Base-by-base conservation (phyloP, 2,797 vertebrate species). In the Sylvia borin region DNA sequence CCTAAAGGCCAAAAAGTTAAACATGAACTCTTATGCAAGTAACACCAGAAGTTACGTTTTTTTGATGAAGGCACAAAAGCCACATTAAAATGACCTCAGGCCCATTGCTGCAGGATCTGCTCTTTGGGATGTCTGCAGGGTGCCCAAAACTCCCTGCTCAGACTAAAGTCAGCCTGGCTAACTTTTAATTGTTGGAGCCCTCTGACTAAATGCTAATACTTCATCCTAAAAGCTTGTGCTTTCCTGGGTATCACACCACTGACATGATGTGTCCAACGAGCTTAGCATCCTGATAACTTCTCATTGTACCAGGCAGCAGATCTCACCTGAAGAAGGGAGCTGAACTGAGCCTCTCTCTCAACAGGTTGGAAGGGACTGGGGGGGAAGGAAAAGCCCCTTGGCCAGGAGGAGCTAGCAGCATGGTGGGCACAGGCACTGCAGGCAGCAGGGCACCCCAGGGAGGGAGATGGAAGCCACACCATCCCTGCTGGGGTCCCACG, bases 1-100 rank as follows among this genome's bases (percentile, higher is more conserved):
- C 95, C 97, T 96, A 97, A 97, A 98, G 97, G 97, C 97, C 97
- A 97, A 97, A 95, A 97, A 95, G 97, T 98, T 98, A 97, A 97
- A 95, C 91, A 94, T 79, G 91, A 96, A 95, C 96, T 98, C 95
- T 97, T 86, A 96, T 96, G 81, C 95, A 95, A 96, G 64, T 84
- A 67, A 78, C 89, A 84, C 61, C 78, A 88, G 91, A 96, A 97
- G 92, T 85, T 71, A 27, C 57, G 20, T 94, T 92, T 96, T 85
- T 89, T 19, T 36, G 36, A 60, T 38, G 65, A 90, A 82, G 73
- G 70, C 72, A 93, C 79, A 97, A 96, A 96, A 94, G 88, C 71
- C 34, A 4, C 27, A 82, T 85, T 94, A 90, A 92, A 81, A 81
- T 0, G 3, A 74, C 50, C 67, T 57, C 4, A 4, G 75, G 25